phyloP scores from a whole-genome alignment of 2,113 vertebrate species.

The Antigone vipio region DNA sequence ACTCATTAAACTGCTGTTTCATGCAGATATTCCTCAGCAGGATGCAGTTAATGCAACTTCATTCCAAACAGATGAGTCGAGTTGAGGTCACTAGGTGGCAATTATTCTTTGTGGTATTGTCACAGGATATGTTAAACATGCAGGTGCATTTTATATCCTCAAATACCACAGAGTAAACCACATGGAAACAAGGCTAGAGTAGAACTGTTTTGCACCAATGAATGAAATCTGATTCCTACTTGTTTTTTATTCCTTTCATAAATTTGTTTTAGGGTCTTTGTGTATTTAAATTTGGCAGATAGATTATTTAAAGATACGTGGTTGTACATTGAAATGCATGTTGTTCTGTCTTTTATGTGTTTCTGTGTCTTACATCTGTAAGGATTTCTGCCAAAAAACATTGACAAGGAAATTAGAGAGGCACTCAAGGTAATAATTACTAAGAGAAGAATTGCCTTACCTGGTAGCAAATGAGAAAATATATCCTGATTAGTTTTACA shows the following conservation, averaged over 20 bases:
- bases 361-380: neutral
- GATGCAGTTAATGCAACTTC: neutral
- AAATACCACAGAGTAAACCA: neutral
- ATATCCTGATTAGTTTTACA: neutral
- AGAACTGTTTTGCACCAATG: neutral
- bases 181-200: neutral
- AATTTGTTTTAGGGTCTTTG: neutral
- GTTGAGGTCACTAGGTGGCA: neutral
- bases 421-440: neutral
- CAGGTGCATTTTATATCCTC: neutral
- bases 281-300: neutral
- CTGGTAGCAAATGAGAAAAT: neutral
- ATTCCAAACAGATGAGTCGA: neutral
- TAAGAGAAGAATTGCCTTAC: neutral
- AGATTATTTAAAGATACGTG: neutral
- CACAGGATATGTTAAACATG: neutral
- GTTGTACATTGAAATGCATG: neutral
- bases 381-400: neutral
- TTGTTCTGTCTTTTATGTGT: neutral
- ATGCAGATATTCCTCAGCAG: neutral
- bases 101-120: neutral
- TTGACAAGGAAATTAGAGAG: neutral
- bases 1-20: neutral
- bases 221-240: neutral
- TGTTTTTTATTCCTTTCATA: neutral